Evolutionary conservation across 2,888 invertebrate genomes (phyloP).

Genomic region (Drosophila cyrtoloma): DNA sequence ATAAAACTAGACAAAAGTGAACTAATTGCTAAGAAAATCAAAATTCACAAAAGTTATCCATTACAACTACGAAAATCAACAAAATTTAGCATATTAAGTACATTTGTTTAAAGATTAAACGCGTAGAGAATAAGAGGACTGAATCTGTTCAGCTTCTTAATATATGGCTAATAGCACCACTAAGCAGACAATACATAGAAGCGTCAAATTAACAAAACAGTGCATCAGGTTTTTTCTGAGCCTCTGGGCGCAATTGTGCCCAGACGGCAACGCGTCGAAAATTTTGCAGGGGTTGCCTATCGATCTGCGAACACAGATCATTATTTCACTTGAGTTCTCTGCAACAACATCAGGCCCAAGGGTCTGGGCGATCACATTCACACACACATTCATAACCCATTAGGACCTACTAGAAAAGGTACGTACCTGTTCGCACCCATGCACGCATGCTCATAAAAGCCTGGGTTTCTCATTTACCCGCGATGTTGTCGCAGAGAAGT

Average conservation of each 20-base stretch:
- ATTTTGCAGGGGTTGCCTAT: background rate
- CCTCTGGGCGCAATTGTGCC: no score
- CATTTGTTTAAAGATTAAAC: no score
- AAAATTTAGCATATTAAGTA: background rate
- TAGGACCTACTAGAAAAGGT: no score
- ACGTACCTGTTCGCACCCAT: no score
- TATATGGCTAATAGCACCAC: background rate
- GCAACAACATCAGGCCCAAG: background rate
- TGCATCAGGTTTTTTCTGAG: no score
- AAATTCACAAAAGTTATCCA: background rate
- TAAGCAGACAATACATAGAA: background rate
- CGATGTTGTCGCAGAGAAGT: no score
- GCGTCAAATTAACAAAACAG: background rate
- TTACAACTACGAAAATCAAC: background rate
- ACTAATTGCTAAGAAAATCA: background rate
- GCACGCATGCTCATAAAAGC: no score
- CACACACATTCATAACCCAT: no score
- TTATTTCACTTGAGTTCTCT: background rate
- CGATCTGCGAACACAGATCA: background rate
- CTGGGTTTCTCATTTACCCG: no score
- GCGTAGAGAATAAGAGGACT: no score
- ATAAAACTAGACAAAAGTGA: background rate
- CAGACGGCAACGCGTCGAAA: background rate
- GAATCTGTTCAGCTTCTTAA: no score
- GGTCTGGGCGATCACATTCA: no score